phyloP scores from a whole-genome alignment of 2,113 vertebrate species.

The Plecotus auritus region DNA sequence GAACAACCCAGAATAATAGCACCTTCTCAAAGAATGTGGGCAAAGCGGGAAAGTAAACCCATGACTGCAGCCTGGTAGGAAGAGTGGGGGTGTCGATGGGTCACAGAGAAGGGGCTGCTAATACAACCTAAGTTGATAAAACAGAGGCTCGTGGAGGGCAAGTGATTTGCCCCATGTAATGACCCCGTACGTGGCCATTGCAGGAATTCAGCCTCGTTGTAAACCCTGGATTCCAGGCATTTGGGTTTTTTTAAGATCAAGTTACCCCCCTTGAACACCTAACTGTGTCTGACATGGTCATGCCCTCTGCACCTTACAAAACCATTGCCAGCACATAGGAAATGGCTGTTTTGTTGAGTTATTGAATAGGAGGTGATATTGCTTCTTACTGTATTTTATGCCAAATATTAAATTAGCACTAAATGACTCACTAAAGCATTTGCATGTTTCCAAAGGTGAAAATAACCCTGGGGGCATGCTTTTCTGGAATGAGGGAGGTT shows the following conservation, averaged over 20 bases:
- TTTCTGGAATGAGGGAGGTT: not conserved
- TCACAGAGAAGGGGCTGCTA: not conserved
- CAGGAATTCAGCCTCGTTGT: not conserved
- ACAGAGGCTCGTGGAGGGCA: not conserved
- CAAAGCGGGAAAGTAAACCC: not conserved
- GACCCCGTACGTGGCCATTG: not conserved
- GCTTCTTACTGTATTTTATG: not conserved
- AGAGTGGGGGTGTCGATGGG: not conserved
- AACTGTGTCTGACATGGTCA: not conserved
- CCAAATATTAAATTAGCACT: not conserved
- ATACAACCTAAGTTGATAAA: not conserved
- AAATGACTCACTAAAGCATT: slow-evolving; percentile 11
- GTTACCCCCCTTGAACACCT: not conserved
- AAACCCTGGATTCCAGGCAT: not conserved
- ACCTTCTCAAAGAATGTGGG: not conserved
- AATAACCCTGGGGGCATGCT: not conserved
- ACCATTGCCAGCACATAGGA: not conserved
- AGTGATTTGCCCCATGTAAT: not conserved
- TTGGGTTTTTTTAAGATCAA: not conserved
- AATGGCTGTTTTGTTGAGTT: not conserved
- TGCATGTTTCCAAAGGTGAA: slow-evolving; percentile 20
- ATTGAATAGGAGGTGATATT: not conserved
- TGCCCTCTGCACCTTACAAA: not conserved
- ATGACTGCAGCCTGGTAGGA: not conserved
- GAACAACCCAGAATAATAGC: too few species aligned